These are phyloP conservation scores for Lethocerus indicus DNA, from an alignment of 1,140 invertebrate genomes.

Conservation along the genomic window DNA sequence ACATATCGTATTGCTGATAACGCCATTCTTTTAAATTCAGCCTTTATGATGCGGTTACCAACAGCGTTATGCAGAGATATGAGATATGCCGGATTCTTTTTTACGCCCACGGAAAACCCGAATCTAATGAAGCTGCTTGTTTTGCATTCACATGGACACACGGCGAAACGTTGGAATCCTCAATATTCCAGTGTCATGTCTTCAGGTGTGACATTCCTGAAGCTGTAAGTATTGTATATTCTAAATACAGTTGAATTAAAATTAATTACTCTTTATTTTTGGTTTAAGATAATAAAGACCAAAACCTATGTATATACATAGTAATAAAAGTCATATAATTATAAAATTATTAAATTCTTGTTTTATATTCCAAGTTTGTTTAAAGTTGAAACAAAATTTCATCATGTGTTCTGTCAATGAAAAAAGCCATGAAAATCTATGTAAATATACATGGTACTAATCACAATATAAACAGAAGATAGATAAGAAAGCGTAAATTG, in stretches of 20 bases:
- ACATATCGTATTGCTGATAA: too few species aligned
- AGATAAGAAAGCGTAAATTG: too few species aligned
- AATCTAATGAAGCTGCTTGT: slow-evolving; percentile 68
- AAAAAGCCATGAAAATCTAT: too few species aligned
- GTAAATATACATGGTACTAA: too few species aligned
- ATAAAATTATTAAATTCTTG: not conserved
- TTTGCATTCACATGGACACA: slow-evolving; percentile 97
- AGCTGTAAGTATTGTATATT: slow-evolving; percentile 57
- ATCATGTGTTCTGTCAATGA: too few species aligned
- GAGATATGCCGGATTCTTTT: slow-evolving; percentile 87
- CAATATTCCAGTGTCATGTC: slow-evolving; percentile 91
- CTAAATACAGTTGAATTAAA: too few species aligned
- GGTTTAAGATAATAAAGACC: too few species aligned
- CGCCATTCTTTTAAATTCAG: too few species aligned
- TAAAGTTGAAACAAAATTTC: not conserved
- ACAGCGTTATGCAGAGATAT: slow-evolving; percentile 74
- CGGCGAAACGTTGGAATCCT: slow-evolving; percentile 67
- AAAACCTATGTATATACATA: not conserved
- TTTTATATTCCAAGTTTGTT: not conserved
- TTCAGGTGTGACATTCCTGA: slow-evolving; percentile 94
- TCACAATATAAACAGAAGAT: too few species aligned
- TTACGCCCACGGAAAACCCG: slow-evolving; percentile 80
- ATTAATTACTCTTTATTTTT: not conserved
- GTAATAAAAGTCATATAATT: not conserved
- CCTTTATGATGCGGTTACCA: slow-evolving; percentile 66